Evolutionary conservation across 2,113 vertebrate genomes (phyloP).

Genomic region (Xiphias gladius): DNA sequence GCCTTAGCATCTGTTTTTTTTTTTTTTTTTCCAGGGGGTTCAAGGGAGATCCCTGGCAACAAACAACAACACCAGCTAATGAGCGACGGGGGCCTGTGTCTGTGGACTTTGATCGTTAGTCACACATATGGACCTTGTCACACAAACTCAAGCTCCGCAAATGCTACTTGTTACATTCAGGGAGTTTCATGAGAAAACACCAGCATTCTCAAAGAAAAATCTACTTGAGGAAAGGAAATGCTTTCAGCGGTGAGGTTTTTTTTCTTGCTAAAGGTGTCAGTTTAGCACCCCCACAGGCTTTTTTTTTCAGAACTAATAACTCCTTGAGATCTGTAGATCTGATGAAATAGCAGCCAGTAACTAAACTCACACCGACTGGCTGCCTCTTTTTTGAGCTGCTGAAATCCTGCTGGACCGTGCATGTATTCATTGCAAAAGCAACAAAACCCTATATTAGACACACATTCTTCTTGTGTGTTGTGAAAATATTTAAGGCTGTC

Average conservation of each 20-base stretch:
- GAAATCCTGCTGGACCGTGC: slow-evolving; percentile 30
- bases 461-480: slow-evolving; percentile 68
- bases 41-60: slow-evolving; percentile 72
- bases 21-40: slow-evolving; percentile 67
- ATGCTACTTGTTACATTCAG: slow-evolving; percentile 63
- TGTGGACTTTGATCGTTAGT: slow-evolving; percentile 76
- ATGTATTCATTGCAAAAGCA: slow-evolving; percentile 76
- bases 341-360: slow-evolving; percentile 48
- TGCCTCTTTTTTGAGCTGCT: slow-evolving; percentile 14
- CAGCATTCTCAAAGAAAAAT: slow-evolving; percentile 29
- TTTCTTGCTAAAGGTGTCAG: slow-evolving; percentile 21
- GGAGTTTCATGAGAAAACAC: slow-evolving; percentile 53
- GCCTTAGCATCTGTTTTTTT: slow-evolving; percentile 78
- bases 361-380: slow-evolving; percentile 14
- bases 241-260: slow-evolving; percentile 8
- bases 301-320: slow-evolving; percentile 19
- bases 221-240: slow-evolving; percentile 7
- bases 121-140: slow-evolving; percentile 81
- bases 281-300: slow-evolving; percentile 47
- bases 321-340: slow-evolving; percentile 48
- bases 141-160: slow-evolving; percentile 52
- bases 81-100: slow-evolving; percentile 47
- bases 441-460: slow-evolving; percentile 75
- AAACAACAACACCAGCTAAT: slow-evolving; percentile 78
- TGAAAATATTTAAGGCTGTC: slow-evolving; percentile 75